Evolutionary conservation across 2,888 invertebrate genomes (phyloP).

Genomic region (Microplitis manilae): DNA sequence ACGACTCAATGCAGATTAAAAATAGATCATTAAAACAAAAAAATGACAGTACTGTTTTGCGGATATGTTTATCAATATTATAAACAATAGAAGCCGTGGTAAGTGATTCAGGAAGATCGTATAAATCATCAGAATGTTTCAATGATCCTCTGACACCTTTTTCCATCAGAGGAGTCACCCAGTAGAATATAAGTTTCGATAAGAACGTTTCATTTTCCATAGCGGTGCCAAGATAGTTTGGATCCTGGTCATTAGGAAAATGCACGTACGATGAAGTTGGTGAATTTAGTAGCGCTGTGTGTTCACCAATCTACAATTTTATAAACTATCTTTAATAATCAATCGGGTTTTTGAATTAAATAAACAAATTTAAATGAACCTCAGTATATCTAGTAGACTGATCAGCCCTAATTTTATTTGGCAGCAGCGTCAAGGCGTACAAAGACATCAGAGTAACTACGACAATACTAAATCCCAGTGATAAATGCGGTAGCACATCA

Average conservation of each 20-base stretch:
- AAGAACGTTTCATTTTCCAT: slow-evolving; percentile 82
- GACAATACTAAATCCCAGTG: slow-evolving; percentile 77
- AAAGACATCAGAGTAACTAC: slow-evolving; percentile 78
- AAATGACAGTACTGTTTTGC: slow-evolving; percentile 62
- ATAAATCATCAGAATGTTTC: slow-evolving; percentile 84
- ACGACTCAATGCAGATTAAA: not conserved
- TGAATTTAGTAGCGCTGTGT: slow-evolving; percentile 75
- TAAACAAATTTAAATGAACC: slow-evolving; percentile 67
- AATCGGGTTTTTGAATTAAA: not conserved
- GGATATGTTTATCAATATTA: slow-evolving; percentile 75
- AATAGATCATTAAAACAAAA: not conserved
- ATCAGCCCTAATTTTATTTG: slow-evolving; percentile 68
- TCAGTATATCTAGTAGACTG: slow-evolving; percentile 73
- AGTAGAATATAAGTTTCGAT: slow-evolving; percentile 86
- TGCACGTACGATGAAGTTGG: slow-evolving; percentile 74
- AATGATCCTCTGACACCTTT: slow-evolving; percentile 85
- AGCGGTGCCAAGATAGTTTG: slow-evolving; percentile 84
- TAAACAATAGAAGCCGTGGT: slow-evolving; percentile 77
- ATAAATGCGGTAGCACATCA: slow-evolving; percentile 67
- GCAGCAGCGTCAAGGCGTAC: slow-evolving; percentile 82
- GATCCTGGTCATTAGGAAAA: slow-evolving; percentile 79
- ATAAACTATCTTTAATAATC: not conserved
- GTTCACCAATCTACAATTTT: slow-evolving; percentile 74
- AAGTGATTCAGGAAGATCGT: slow-evolving; percentile 82
- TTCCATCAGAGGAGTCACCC: slow-evolving; percentile 89